A percentile compares a stretch with the other conserved stretches of the same genome.
Conservation (phyloP, 2,113 vertebrate genomes). For the Passer domesticus region DNA sequence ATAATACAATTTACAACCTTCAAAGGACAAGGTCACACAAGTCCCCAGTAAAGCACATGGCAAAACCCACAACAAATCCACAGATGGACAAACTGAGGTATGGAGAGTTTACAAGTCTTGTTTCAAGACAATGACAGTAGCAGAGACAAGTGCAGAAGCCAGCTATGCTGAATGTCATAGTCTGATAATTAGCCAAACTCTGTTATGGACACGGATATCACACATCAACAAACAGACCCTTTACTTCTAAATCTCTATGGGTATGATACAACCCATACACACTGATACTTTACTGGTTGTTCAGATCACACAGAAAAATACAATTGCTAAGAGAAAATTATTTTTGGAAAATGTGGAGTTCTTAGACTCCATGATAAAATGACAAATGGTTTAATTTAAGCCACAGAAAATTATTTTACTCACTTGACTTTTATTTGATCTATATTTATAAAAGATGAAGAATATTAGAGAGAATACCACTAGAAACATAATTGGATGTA, state of each 20-base stretch:
- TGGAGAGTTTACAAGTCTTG: neutral
- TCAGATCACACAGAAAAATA: neutral
- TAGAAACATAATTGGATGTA: neutral
- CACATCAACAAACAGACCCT: neutral
- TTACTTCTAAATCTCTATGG: neutral
- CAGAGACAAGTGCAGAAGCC: conserved; percentile 2
- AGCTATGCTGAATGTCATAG: neutral
- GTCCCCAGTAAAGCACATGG: neutral
- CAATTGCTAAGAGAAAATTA: neutral
- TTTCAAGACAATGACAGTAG: neutral
- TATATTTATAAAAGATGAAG: neutral
- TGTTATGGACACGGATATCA: neutral
- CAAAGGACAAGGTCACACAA: neutral
- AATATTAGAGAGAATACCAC: neutral
- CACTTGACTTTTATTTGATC: neutral
- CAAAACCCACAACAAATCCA: neutral
- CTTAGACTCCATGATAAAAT: neutral
- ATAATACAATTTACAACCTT: neutral
- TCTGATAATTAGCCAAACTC: neutral
- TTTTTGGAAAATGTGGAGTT: neutral
- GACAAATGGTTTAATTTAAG: neutral
- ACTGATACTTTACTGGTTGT: neutral
- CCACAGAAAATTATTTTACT: neutral
- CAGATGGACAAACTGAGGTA: neutral
- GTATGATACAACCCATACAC: neutral